Base-by-base conservation (phyloP, 2,888 invertebrate genomes). In the Pollenia angustigena region DNA sequence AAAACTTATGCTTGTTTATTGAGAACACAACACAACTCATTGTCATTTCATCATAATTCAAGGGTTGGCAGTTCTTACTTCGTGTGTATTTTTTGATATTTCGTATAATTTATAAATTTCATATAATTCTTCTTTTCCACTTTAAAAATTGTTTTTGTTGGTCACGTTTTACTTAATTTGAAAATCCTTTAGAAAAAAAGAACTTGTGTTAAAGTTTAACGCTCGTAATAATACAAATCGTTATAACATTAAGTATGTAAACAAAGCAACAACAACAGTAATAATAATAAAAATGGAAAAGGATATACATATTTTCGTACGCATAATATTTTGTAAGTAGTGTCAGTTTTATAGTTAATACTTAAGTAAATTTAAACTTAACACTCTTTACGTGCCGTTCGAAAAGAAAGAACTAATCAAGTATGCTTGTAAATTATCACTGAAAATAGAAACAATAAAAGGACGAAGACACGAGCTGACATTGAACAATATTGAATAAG, bases 121-220 rank as follows among this genome's bases (percentile, higher is more conserved):
- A n/a, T 44, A 46, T 64, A 48, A 2, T 10, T 18, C 23, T 3
- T n/a, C 23, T 18, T 56, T 56, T 11, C 16, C 10, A 54, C 11
- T 23, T 56, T 18, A 48, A n/a, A 50, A 48, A 16, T 32, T 10
- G 11, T 23, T 23, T 48, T 46, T 52, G 64, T 79, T 42, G 83
- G 83, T 84, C 83, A 84, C 83, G 83, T 84, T 84, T 72, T 72
- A 40, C 72, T 84, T 79, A 72, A 83, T 83, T 72, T 78, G 72
- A 72, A 84, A 84, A 84, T 84, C 78, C 72, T 78, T 79, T 79
- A 79, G 79, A 68, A 71, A 79, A 80, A 84, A 44, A 58, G 40
- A 64, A 64, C 72, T 84, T 52, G 68, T 84, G 84, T 84, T 74
- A 79, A 79, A 84, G 83, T 84, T 84, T 79, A 78, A 71, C 83